phyloP scores from a whole-genome alignment of 53 echinoderm and acorn worm genomes.

The Paracentrotus lividus region DNA sequence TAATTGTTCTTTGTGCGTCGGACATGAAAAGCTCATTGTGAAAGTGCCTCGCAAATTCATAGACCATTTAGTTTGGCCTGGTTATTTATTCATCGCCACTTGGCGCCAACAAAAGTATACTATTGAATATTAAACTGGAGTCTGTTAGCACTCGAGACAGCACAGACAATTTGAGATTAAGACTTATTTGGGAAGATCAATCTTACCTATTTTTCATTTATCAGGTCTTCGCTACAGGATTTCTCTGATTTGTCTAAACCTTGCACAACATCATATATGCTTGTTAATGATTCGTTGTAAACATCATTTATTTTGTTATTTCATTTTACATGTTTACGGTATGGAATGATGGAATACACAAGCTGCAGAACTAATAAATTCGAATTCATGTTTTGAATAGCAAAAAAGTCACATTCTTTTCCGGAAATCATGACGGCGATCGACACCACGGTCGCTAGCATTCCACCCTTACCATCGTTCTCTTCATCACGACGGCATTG shows the following conservation, averaged over 20 bases:
- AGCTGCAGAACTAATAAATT: too few species aligned
- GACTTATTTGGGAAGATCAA: not conserved
- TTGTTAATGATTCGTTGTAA: too few species aligned
- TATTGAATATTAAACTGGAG: not conserved
- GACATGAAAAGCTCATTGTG: not conserved
- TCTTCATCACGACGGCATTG: not conserved
- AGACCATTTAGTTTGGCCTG: not conserved
- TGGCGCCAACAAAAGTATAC: not conserved
- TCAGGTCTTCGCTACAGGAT: not conserved
- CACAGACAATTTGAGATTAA: not conserved
- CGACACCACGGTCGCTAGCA: not conserved
- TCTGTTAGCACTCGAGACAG: not conserved
- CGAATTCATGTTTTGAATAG: not conserved
- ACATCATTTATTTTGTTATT: too few species aligned
- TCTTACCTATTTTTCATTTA: not conserved
- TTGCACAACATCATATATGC: not conserved
- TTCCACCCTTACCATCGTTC: not conserved
- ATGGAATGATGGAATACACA: too few species aligned
- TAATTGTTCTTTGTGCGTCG: not conserved
- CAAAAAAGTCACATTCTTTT: not conserved
- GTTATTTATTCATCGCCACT: not conserved
- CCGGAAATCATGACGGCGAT: constrained; percentile 37
- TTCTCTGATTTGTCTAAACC: not conserved
- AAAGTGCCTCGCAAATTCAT: not conserved
- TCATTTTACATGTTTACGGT: too few species aligned